Evolutionary conservation across 2,888 invertebrate species (phyloP).

Genomic region (Eumacrocentrus americanus): DNA sequence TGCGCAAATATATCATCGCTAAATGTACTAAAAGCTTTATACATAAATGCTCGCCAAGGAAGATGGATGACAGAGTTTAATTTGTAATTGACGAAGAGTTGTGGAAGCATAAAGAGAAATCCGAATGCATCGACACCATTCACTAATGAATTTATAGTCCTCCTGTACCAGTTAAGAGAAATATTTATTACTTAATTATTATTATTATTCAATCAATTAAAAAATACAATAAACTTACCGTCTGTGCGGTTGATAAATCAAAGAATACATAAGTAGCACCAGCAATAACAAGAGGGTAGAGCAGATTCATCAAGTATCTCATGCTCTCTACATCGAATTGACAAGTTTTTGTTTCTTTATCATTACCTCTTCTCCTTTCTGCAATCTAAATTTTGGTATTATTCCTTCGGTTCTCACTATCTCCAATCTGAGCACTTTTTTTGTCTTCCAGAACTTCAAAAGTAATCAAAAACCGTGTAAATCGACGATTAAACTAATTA

Average conservation of each 20-base stretch:
- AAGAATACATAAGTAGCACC: conserved; percentile 93
- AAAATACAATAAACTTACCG: conserved; percentile 66
- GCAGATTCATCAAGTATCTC: conserved; percentile 85
- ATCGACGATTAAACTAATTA: conserved; percentile 8
- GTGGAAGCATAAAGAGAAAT: conserved; percentile 98
- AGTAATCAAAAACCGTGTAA: background rate
- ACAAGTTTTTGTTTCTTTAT: conserved; percentile 81
- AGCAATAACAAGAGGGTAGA: conserved; percentile 85
- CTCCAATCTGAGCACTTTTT: conserved; percentile 84
- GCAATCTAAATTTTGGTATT: conserved; percentile 56
- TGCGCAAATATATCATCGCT: conserved; percentile 98
- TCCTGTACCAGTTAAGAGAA: conserved; percentile 93
- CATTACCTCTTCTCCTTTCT: conserved; percentile 59
- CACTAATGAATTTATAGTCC: conserved; percentile 89
- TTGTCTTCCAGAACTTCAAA: conserved; percentile 89
- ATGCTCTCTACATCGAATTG: conserved; percentile 91
- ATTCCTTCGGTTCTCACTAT: conserved; percentile 60
- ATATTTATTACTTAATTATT: no score
- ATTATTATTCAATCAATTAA: background rate
- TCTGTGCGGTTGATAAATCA: conserved; percentile 92
- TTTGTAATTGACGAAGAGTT: conserved; percentile 96
- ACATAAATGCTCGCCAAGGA: conserved; percentile 98
- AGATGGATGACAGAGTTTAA: conserved; percentile 96
- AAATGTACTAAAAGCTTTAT: conserved; percentile 97
- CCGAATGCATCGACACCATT: conserved; percentile 99